Conservation (phyloP, 2,113 vertebrate genomes). For the Cryptotis parvus region DNA sequence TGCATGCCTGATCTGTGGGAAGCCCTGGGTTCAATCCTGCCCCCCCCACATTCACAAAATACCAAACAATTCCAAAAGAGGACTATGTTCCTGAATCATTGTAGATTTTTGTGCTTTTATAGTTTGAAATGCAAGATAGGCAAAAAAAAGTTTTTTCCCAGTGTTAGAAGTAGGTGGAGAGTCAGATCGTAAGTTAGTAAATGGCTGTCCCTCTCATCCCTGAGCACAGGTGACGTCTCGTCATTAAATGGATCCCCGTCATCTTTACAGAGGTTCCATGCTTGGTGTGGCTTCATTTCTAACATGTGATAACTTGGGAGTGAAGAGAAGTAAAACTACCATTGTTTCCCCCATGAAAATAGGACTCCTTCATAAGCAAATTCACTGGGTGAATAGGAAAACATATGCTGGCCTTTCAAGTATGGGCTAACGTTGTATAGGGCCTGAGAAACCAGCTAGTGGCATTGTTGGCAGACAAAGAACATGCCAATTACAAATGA, state of each 20-base stretch:
- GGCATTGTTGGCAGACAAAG: conserved; percentile 51
- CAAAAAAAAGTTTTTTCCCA: conserved; percentile 17
- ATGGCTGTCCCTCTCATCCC: background rate
- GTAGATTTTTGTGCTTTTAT: background rate
- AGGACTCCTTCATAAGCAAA: conserved; percentile 24
- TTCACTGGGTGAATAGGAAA: conserved; percentile 58
- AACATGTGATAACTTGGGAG: conserved; percentile 17
- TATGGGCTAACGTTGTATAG: conserved; percentile 44
- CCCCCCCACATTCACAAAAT: no score
- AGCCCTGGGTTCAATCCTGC: no score
- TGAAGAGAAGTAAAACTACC: background rate
- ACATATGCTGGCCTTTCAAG: conserved; percentile 45
- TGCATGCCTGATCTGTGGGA: no score
- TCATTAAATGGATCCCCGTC: background rate
- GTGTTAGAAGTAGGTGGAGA: background rate
- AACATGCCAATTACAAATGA: conserved; percentile 64
- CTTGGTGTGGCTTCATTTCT: background rate
- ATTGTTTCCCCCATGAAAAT: conserved; percentile 48
- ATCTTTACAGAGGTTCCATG: background rate
- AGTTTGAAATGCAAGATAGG: background rate
- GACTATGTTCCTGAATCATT: background rate
- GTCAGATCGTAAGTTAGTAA: background rate
- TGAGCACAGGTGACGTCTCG: background rate
- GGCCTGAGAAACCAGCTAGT: conserved; percentile 64
- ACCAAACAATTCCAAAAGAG: background rate